These are phyloP conservation scores for Canis aureus DNA, from an alignment of 2,113 vertebrate genomes.

Conservation along the genomic window DNA sequence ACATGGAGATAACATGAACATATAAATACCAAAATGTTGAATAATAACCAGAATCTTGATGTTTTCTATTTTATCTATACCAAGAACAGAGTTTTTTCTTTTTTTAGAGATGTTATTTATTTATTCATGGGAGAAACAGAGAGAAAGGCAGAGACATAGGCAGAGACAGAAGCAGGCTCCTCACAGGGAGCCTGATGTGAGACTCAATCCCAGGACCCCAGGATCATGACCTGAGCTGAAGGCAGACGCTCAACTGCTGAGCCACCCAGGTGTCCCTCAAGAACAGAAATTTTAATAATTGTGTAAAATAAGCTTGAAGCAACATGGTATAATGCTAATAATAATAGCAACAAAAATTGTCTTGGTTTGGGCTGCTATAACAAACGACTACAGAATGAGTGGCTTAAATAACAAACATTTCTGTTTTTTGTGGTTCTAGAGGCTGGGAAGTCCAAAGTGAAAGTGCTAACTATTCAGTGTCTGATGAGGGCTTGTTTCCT, in stretches of 20 bases:
- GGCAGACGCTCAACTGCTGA: no score
- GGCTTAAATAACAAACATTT: neutral
- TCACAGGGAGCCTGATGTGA: no score
- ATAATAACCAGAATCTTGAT: neutral
- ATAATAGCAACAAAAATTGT: neutral
- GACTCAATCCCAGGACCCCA: no score
- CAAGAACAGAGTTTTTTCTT: neutral
- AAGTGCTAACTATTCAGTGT: neutral
- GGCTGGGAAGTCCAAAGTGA: neutral
- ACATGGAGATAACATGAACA: neutral
- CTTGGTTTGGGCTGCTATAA: neutral
- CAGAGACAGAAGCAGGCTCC: no score
- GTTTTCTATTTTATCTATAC: neutral
- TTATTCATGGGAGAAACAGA: no score
- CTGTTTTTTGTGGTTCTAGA: neutral
- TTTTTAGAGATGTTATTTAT: no score
- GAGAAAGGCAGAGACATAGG: no score
- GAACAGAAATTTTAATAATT: conserved; percentile 29
- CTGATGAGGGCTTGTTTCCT: neutral
- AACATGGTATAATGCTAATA: neutral
- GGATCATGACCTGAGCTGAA: no score
- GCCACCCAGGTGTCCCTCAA: neutral
- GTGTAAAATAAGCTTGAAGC: neutral
- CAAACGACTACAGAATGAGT: neutral
- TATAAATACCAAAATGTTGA: conserved; percentile 6